Conservation (phyloP, 2,888 invertebrate genomes). For the Cephonodes hylas region DNA sequence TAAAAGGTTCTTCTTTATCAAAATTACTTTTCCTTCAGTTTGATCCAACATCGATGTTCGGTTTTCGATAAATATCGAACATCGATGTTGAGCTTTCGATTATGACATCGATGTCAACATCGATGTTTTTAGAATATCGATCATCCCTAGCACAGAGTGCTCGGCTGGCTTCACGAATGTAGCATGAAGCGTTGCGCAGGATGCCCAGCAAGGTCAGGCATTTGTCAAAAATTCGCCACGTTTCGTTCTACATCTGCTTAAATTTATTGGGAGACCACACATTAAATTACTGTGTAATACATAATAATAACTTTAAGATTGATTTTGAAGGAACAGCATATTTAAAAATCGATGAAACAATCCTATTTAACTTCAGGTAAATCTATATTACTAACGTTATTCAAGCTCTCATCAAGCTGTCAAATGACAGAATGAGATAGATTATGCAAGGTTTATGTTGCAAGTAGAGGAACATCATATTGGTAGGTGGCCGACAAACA, state of each 20-base stretch:
- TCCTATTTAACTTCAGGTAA: no score
- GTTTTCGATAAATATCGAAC: no score
- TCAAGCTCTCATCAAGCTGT: background rate
- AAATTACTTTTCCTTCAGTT: no score
- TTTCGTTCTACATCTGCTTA: conserved; percentile 36
- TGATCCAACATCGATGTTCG: no score
- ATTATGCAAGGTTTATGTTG: background rate
- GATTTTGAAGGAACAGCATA: background rate
- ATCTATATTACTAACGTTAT: background rate
- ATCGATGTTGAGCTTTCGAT: no score
- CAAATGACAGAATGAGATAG: background rate
- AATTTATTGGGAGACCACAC: background rate
- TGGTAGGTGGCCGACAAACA: background rate
- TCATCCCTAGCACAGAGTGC: conserved; percentile 32
- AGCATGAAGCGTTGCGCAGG: conserved; percentile 48
- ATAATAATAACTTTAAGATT: background rate
- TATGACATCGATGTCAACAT: no score
- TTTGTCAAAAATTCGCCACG: conserved; percentile 57
- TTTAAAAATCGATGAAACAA: no score
- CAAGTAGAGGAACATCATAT: background rate
- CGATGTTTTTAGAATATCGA: no score
- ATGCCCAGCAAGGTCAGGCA: conserved; percentile 51
- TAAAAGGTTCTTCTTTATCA: no score
- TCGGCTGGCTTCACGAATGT: conserved; percentile 47
- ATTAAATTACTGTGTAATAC: no score